Percentiles rank a stretch among this genome's conserved stretches.
These are phyloP conservation scores for Apamea crenata DNA, from an alignment of 2,888 invertebrate genomes.

Conservation along the genomic window DNA sequence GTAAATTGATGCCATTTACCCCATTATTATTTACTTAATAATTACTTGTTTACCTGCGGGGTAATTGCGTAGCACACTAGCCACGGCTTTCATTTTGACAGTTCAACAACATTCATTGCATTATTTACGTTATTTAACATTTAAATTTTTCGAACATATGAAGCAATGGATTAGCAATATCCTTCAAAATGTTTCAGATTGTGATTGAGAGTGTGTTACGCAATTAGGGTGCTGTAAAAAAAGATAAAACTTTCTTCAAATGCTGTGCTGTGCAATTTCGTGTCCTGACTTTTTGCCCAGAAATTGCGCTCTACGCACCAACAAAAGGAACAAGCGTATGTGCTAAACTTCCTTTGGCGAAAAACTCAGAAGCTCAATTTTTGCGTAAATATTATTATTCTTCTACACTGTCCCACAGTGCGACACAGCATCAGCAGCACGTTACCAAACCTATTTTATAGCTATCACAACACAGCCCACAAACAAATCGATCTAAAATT, in stretches of 20 bases:
- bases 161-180: too few species aligned
- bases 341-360: too few species aligned
- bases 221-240: not conserved
- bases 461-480: conserved; percentile 30
- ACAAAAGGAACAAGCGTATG: not conserved
- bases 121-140: not conserved
- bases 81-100: not conserved
- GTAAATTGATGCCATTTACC: not conserved
- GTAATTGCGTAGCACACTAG: not conserved
- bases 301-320: not conserved
- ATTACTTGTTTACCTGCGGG: not conserved
- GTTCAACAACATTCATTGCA: not conserved
- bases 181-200: not conserved
- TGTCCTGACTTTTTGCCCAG: not conserved
- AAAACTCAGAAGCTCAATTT: not conserved
- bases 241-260: not conserved
- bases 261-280: not conserved
- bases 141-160: too few species aligned
- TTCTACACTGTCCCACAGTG: conserved; percentile 15
- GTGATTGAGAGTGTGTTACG: not conserved
- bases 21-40: conserved; percentile 9
- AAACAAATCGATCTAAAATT: not conserved
- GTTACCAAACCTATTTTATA: not conserved
- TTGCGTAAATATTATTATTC: not conserved
- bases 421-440: conserved; percentile 21